Evolutionary conservation across 2,888 invertebrate genomes (phyloP).

Genomic region (Selenia dentaria): DNA sequence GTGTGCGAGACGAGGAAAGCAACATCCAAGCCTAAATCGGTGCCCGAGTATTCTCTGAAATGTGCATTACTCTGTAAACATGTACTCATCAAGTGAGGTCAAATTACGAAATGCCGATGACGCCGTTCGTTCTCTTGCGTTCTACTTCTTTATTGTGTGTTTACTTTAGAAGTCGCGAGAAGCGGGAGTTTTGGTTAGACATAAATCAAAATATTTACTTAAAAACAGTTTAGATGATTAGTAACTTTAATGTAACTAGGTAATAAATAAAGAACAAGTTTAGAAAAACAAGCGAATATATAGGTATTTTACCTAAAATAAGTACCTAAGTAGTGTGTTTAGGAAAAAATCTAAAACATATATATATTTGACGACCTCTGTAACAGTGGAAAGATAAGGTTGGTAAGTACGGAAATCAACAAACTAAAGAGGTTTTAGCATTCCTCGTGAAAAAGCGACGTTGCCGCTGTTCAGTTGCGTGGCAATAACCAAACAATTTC

Average conservation of each 20-base stretch:
- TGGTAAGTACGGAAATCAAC: no score
- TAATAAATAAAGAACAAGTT: no score
- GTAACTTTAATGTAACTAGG: no score
- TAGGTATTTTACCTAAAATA: no score
- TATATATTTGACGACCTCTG: no score
- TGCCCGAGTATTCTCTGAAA: slow-evolving; percentile 37
- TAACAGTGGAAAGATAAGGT: no score
- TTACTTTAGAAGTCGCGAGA: slow-evolving; percentile 15
- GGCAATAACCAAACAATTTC: not conserved
- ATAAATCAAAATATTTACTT: no score
- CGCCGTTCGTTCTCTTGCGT: slow-evolving; percentile 67
- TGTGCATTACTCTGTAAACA: slow-evolving; percentile 55
- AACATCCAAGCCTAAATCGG: slow-evolving; percentile 8
- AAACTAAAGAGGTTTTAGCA: no score
- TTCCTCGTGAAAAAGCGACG: slow-evolving; percentile 8
- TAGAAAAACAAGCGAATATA: no score
- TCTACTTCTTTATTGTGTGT: slow-evolving; percentile 54
- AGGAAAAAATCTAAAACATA: no score
- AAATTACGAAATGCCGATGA: slow-evolving; percentile 45
- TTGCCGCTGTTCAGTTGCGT: slow-evolving; percentile 7
- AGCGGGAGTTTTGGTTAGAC: not conserved
- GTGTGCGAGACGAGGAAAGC: slow-evolving; percentile 13
- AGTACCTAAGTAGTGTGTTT: no score
- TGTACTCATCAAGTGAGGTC: slow-evolving; percentile 50
- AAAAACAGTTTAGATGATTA: no score